Base-by-base conservation (phyloP, 2,113 vertebrate genomes). In the Phrynocephalus versicolor region DNA sequence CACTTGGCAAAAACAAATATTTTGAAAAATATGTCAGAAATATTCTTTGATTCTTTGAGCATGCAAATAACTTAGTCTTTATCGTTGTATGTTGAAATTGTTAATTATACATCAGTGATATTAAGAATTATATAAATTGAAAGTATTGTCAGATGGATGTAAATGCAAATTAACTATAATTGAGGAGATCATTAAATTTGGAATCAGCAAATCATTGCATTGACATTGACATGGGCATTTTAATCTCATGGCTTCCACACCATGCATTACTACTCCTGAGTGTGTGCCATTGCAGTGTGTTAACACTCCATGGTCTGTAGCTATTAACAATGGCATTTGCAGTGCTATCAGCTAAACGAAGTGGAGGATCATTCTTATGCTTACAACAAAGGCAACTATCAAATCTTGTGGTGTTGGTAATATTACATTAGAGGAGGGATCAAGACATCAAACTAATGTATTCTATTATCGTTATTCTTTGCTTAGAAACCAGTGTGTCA, bases 281-380 rank as follows among this genome's bases (percentile, higher is more conserved):
- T 0, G 1, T 0, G 1, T 95, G 96, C 92, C 92, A 89, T 94
- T 93, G 89, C 92, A 91, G 88, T 87, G 91, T 94, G 92, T 96
- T 97, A 97, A 96, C 96, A 94, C 94, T 93, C 89, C 96, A 96
- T 97, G 92, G 90, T 96, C 93, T 94, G 90, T 91, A 96, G 95
- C 94, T 87, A 96, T 97, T 97, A 97, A 97, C 96, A 95, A 81
- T 89, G 82, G 88, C 91, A 94, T 94, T 94, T 91, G 93, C 92
- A 76, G 51, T 88, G 88, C 90, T 92, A 82, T 94, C 92, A 93
- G 91, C 92, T 96, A 90, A 95, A 96, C 82, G 83, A 55, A 72
- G 41, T 33, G 80, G 71, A 85, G 74, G 27, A 13, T 62, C 45
- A 45, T 64, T 51, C 35, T 73, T 23, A 27, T 69, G 41, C 0